These are phyloP conservation scores for Paratilapia polleni DNA, from an alignment of 2,113 vertebrate species.

Conservation along the genomic window DNA sequence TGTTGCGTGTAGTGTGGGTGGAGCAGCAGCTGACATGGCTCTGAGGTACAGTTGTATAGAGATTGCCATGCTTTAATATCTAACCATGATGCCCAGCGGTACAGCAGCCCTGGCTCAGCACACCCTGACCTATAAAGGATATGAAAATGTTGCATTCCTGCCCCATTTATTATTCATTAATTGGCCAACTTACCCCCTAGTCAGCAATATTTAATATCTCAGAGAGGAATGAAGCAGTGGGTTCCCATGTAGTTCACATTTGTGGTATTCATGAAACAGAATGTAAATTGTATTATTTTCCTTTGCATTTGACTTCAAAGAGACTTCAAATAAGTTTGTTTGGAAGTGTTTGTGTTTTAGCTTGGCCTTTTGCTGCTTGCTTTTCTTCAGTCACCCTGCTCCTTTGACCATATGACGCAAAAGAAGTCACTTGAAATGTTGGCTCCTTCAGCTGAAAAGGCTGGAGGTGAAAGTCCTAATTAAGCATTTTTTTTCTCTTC, in stretches of 20 bases:
- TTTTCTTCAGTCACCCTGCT: slow-evolving; percentile 12
- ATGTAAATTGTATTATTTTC: slow-evolving; percentile 62
- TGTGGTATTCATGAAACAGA: slow-evolving; percentile 64
- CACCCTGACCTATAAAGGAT: slow-evolving; percentile 75
- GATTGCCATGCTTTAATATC: slow-evolving; percentile 68
- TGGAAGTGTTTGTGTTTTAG: slow-evolving; percentile 2
- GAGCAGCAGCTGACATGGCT: slow-evolving; percentile 64
- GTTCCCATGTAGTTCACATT: slow-evolving; percentile 55
- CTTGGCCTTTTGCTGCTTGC: slow-evolving; percentile 1
- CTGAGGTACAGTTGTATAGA: slow-evolving; percentile 61
- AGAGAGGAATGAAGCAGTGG: slow-evolving; percentile 40
- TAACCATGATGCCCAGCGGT: slow-evolving; percentile 66
- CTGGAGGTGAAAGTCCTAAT: slow-evolving; percentile 65
- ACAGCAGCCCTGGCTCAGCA: slow-evolving; percentile 56
- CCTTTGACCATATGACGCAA: slow-evolving; percentile 41
- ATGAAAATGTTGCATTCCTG: slow-evolving; percentile 71
- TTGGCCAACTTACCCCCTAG: slow-evolving; percentile 72
- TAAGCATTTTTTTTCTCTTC: slow-evolving; percentile 45
- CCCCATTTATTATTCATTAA: slow-evolving; percentile 80
- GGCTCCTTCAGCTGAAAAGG: slow-evolving; percentile 41
- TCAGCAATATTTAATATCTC: slow-evolving; percentile 79
- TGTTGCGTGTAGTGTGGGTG: slow-evolving; percentile 59
- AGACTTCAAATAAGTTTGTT: slow-evolving; percentile 60
- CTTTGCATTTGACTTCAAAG: slow-evolving; percentile 61
- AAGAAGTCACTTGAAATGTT: slow-evolving; percentile 47